Evolutionary conservation across 2,113 vertebrate species (phyloP).

Genomic region (Ophthalmotilapia sp.): DNA sequence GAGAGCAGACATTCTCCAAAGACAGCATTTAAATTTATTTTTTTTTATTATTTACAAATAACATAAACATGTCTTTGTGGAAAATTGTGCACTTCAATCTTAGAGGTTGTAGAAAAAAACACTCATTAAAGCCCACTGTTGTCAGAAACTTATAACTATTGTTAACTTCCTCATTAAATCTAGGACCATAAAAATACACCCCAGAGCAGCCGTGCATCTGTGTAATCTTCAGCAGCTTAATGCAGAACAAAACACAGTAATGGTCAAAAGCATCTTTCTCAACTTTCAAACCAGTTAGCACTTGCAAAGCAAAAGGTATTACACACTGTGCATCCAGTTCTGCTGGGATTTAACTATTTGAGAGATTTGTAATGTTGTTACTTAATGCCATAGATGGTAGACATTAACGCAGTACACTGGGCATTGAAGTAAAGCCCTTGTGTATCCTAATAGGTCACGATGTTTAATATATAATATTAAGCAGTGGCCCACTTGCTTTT

Average conservation of each 20-base stretch:
- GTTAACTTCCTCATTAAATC: slow-evolving; percentile 26
- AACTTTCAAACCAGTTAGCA: not conserved
- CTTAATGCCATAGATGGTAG: not conserved
- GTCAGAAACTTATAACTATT: not conserved
- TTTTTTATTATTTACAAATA: slow-evolving; percentile 23
- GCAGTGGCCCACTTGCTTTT: not conserved
- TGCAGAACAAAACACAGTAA: not conserved
- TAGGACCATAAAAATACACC: not conserved
- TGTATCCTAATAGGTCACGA: not conserved
- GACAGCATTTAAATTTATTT: not conserved
- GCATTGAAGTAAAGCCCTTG: not conserved
- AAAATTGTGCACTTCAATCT: slow-evolving; percentile 3
- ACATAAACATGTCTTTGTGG: not conserved
- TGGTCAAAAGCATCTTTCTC: not conserved
- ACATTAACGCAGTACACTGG: not conserved
- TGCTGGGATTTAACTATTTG: not conserved
- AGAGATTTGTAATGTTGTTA: not conserved
- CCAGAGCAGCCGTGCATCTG: not conserved
- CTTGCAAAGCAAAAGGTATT: not conserved
- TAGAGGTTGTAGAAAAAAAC: not conserved
- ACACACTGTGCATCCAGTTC: not conserved
- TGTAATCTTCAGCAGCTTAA: not conserved
- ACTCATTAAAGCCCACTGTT: not conserved
- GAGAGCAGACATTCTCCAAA: not conserved
- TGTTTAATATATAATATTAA: not conserved